Conservation (phyloP, 2,113 vertebrate species). For the Felis chaus region DNA sequence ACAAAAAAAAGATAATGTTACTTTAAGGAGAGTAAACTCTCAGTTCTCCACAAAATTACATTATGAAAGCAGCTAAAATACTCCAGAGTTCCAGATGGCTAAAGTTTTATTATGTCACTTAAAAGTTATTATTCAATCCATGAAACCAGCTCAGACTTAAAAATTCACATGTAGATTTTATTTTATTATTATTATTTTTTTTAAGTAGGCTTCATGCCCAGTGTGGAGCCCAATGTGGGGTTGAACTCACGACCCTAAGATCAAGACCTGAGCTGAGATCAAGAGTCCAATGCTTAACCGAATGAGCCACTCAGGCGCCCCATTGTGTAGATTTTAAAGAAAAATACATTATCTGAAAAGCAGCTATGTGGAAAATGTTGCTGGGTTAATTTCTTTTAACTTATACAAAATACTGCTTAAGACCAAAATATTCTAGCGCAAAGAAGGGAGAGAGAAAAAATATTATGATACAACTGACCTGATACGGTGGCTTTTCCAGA, state of each 20-base stretch:
- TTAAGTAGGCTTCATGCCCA: too few relatives aligned
- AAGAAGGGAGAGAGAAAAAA: neutral
- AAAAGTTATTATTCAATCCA: neutral
- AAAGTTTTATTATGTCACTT: neutral
- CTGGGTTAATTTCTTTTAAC: neutral
- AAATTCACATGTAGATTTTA: neutral
- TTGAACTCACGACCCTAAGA: too few relatives aligned
- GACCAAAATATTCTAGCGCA: neutral
- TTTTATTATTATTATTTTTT: too few relatives aligned
- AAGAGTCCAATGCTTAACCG: too few relatives aligned
- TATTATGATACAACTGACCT: conserved; percentile 83
- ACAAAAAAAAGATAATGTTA: neutral
- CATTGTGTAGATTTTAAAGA: neutral
- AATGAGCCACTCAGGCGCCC: too few relatives aligned
- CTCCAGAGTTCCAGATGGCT: neutral
- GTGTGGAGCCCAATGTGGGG: too few relatives aligned
- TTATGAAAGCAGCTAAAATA: conserved; percentile 28
- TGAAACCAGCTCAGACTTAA: neutral
- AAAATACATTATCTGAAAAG: neutral
- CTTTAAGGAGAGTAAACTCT: neutral
- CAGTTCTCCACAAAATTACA: neutral
- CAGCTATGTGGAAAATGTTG: neutral
- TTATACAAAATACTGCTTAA: neutral
- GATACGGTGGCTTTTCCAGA: conserved; percentile 92
- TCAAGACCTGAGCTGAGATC: too few relatives aligned